Evolutionary conservation across 2,888 invertebrate species (phyloP).

Genomic region (Junonia oenone): DNA sequence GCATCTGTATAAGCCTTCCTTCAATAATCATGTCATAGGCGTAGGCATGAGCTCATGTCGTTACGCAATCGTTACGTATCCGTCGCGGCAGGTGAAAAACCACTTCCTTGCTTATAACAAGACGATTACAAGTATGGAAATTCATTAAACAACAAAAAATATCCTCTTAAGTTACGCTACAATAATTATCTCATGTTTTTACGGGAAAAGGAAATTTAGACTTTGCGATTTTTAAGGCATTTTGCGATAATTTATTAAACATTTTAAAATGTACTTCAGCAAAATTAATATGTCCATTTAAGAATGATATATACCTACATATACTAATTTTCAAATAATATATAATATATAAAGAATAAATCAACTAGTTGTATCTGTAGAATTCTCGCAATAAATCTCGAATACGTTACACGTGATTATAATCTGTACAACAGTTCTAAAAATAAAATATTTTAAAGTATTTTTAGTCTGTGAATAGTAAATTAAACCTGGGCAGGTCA

Average conservation of each 20-base stretch:
- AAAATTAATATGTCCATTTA: no score
- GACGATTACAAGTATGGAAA: constrained; percentile 2
- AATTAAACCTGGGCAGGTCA: neutral
- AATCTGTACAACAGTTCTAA: neutral
- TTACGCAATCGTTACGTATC: constrained; percentile 33
- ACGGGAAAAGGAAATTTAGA: neutral
- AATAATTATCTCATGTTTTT: no score
- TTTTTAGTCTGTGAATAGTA: neutral
- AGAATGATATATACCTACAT: no score
- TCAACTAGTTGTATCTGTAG: neutral
- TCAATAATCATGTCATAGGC: constrained; percentile 29
- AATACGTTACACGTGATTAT: neutral
- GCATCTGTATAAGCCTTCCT: constrained; percentile 6
- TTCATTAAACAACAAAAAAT: neutral
- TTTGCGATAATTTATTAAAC: neutral
- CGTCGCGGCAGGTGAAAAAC: constrained; percentile 22
- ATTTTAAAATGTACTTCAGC: no score
- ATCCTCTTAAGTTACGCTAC: neutral
- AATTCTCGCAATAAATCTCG: neutral
- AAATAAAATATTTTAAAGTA: neutral
- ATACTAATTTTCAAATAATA: neutral
- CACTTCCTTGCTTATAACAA: constrained; percentile 16
- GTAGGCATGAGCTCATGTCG: constrained; percentile 33
- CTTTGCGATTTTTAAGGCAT: neutral
- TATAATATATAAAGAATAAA: neutral